phyloP scores from a whole-genome alignment of 2,113 vertebrate species.

The Oriolus oriolus region DNA sequence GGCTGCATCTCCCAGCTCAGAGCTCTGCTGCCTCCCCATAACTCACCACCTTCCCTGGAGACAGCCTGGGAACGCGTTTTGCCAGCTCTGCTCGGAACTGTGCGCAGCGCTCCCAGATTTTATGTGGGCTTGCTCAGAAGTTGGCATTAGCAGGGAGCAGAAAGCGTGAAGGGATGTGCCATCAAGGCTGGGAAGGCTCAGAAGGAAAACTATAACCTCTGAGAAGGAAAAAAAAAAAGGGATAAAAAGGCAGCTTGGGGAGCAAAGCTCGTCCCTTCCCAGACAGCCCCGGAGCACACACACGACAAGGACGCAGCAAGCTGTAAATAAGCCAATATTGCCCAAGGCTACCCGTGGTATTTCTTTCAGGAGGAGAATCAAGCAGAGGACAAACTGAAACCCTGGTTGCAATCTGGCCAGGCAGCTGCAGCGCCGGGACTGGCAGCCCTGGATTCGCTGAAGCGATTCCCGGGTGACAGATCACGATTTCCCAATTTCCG shows the following conservation, averaged over 20 bases:
- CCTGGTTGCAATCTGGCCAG: background rate
- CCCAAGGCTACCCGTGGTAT: background rate
- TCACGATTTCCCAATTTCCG: background rate
- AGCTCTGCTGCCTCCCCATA: background rate
- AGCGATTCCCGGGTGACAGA: rapidly evolving
- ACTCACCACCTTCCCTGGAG: background rate
- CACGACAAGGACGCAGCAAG: background rate
- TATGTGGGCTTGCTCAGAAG: background rate
- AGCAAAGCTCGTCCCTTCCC: background rate
- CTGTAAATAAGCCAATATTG: background rate
- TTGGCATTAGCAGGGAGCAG: background rate
- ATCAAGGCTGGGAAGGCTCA: background rate
- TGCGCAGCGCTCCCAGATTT: background rate
- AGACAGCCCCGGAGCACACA: background rate
- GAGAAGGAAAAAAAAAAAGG: background rate
- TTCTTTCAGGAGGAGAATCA: background rate
- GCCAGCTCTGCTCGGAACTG: background rate
- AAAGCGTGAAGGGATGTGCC: background rate
- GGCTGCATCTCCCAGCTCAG: background rate
- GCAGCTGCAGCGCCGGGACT: background rate
- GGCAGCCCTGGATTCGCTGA: background rate
- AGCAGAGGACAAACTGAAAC: background rate
- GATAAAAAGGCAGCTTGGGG: background rate
- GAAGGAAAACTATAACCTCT: background rate
- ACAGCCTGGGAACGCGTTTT: background rate